These are phyloP conservation scores for Sarcophaga carnaria DNA, from an alignment of 2,888 invertebrate species.

Conservation along the genomic window DNA sequence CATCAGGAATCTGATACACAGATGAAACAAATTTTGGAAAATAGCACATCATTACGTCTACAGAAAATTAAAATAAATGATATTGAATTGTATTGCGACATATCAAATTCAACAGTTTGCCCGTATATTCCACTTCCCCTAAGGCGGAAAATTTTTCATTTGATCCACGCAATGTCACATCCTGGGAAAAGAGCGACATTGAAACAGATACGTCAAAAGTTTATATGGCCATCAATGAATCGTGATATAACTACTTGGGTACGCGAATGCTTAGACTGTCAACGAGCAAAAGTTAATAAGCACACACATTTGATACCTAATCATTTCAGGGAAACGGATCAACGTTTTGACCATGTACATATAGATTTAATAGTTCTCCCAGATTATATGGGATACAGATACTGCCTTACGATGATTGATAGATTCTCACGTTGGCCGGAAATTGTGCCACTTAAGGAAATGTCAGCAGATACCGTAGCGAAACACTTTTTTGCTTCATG, in stretches of 20 bases:
- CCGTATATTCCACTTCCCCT: conserved; percentile 71
- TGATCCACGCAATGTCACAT: conserved; percentile 22
- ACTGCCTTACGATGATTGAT: not conserved
- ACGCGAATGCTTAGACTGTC: conserved; percentile 24
- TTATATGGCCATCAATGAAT: conserved; percentile 64
- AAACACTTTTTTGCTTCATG: not conserved
- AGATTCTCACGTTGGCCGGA: conserved; percentile 9
- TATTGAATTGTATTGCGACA: not conserved
- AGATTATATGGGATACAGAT: too few species aligned
- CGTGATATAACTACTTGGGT: conserved; percentile 35
- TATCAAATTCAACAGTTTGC: not conserved
- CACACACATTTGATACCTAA: conserved; percentile 10
- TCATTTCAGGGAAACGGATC: not conserved
- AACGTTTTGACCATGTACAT: not conserved
- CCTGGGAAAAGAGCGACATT: conserved; percentile 22
- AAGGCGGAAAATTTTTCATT: conserved; percentile 16
- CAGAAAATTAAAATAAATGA: conserved; percentile 2
- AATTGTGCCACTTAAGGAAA: not conserved
- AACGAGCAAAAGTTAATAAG: conserved; percentile 12
- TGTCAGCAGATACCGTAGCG: conserved; percentile 1
- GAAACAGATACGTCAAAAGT: conserved; percentile 61
- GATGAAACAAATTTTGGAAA: conserved; percentile 10
- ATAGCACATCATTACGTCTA: not conserved
- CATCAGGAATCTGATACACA: conserved; percentile 20
- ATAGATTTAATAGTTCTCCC: too few species aligned